Percentiles rank a stretch among this genome's conserved stretches.
Conservation (phyloP, 2,113 vertebrate genomes). For the Cyanoderma ruficeps region DNA sequence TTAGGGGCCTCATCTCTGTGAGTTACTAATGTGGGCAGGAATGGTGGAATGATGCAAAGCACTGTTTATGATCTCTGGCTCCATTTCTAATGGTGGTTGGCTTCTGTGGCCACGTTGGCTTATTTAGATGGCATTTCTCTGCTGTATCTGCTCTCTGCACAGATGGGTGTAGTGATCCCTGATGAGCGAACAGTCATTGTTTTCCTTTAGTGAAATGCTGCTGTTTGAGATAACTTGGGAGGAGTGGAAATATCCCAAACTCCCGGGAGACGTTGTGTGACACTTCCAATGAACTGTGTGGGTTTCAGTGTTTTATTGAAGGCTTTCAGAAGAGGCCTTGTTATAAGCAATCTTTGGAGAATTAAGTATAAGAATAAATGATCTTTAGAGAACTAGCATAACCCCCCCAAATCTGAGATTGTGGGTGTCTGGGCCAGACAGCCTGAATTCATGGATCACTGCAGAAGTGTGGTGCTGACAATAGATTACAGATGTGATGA, state of each 20-base stretch:
- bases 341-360: background rate
- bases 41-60: constrained; percentile 13
- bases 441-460: background rate
- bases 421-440: background rate
- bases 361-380: background rate
- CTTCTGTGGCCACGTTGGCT: background rate
- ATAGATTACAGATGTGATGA: fast-evolving
- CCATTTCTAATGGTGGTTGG: background rate
- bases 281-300: background rate
- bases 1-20: background rate
- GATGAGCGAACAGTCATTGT: background rate
- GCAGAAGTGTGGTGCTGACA: fast-evolving
- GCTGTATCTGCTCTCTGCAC: background rate
- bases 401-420: background rate
- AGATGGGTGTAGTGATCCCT: background rate
- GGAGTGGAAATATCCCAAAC: background rate
- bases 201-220: background rate
- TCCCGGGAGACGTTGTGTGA: background rate
- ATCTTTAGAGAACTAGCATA: background rate
- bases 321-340: background rate
- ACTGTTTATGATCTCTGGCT: background rate
- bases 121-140: background rate
- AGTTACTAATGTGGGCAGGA: constrained; percentile 31
- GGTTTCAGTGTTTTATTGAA: background rate
- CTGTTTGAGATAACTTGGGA: background rate